Evolutionary conservation across 2,797 vertebrate genomes (phyloP).

Genomic region (Epinephelus awoara): DNA sequence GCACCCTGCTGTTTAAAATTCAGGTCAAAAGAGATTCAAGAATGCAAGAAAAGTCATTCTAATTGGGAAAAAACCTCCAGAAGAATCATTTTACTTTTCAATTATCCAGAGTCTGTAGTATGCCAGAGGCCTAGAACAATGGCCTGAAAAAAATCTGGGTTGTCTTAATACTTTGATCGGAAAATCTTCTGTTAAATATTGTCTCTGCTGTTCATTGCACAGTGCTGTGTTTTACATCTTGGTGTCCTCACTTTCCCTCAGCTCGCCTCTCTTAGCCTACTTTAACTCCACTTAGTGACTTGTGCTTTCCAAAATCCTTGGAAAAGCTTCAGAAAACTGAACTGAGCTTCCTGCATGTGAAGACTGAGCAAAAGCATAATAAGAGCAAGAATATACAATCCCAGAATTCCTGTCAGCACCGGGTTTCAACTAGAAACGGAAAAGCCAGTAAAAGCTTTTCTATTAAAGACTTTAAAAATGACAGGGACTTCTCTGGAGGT

Average conservation of each 20-base stretch:
- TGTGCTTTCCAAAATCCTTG: background rate
- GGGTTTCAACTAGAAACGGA: background rate
- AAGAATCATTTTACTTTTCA: background rate
- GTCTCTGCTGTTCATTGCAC: background rate
- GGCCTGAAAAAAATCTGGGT: background rate
- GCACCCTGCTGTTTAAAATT: background rate
- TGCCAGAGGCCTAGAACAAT: background rate
- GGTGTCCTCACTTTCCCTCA: background rate
- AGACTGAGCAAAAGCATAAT: background rate
- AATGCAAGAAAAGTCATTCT: background rate
- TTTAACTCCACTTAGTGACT: background rate
- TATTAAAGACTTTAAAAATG: slow-evolving; percentile 4
- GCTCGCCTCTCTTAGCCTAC: background rate
- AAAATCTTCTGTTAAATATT: background rate
- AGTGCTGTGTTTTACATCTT: background rate
- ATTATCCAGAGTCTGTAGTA: background rate
- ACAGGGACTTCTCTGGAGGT: background rate
- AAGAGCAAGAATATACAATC: background rate
- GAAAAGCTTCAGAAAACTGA: background rate
- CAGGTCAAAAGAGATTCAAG: background rate
- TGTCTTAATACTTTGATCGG: background rate
- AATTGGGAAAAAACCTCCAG: background rate
- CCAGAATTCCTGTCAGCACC: background rate
- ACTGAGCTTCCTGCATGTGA: background rate
- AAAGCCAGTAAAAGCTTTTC: slow-evolving; percentile 10